Evolutionary conservation across 2,888 invertebrate genomes (phyloP), one percentile per base, ranked within the genome.

Genomic region (Lithophane socia): DNA sequence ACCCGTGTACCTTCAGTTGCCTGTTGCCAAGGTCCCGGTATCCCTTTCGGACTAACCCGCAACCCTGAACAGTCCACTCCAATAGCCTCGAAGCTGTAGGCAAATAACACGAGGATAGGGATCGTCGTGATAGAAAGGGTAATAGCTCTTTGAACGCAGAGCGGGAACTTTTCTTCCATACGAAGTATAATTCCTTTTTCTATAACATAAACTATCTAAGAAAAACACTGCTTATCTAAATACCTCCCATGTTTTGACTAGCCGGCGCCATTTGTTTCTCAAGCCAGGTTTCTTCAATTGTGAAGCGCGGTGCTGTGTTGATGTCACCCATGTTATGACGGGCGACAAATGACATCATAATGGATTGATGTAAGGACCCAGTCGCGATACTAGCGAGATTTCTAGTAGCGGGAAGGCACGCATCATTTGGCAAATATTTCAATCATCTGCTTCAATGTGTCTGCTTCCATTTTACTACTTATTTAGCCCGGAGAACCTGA

Each of bases 201-300:
- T 9, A 4, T 29, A 2, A 9, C 18, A 24, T n/a, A 52, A 70
- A 16, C 24, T n/a, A 58, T 16, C 44, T 21, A 24, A 65, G 52
- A 73, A 60, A 65, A 58, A 12, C 16, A 58, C n/a, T 18, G 29
- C 68, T 58, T 58, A 65, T 54, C 37, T 54, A 29, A 76, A 64
- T n/a, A 75, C 29, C 5, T 56, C 8, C 0, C 8, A 54, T 82
- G 74, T 85, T 85, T 54, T 85, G 78, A 52, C 67, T 67, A 64
- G 58, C 12, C 29, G 72, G n/a, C 74, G 74, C 75, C 74, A 70
- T 61, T 74, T 10, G 21, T 75, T 84, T 78, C 85, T 64, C 75
- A 78, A 73, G 85, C 85, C 65, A 75, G 66, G 65, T 78, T 78
- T 64, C 83, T 78, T 82, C 85, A 67, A 82, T 84, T 84, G 80